Percentiles rank a stretch among this genome's conserved stretches.
Evolutionary conservation across 2,113 vertebrate genomes (phyloP).

Genomic region (Hemiscyllium ocellatum): DNA sequence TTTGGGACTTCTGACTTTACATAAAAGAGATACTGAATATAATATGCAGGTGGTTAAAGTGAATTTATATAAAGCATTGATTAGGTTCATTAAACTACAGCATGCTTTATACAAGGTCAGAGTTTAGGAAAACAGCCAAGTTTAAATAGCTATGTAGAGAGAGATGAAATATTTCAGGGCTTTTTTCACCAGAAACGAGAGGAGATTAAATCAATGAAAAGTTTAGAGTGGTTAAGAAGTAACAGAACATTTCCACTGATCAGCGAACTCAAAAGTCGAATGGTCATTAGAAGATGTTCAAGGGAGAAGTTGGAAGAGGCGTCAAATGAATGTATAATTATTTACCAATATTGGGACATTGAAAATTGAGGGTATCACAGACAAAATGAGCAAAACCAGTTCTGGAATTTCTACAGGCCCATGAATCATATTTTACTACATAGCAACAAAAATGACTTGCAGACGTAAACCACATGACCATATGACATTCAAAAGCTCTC

Average conservation of each 20-base stretch:
- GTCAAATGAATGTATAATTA: not conserved
- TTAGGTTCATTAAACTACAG: not conserved
- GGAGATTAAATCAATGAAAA: not conserved
- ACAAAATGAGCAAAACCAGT: not conserved
- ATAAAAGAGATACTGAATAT: not conserved
- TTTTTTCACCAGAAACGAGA: not conserved
- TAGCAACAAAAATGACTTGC: not conserved
- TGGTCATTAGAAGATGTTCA: not conserved
- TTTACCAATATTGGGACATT: not conserved
- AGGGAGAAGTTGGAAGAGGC: not conserved
- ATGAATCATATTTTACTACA: not conserved
- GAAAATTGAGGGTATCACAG: not conserved
- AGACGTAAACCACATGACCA: not conserved
- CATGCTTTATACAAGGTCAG: not conserved
- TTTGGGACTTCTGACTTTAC: not conserved
- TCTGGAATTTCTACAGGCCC: not conserved
- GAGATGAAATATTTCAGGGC: not conserved
- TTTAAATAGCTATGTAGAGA: not conserved
- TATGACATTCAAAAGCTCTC: not conserved
- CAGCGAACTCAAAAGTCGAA: not conserved
- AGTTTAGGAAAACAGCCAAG: not conserved
- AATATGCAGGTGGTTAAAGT: not conserved
- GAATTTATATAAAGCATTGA: not conserved
- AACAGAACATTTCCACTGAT: not conserved
- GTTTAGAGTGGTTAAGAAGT: not conserved